Evolutionary conservation across 53 echinoderm and acorn worm species (phyloP).

Genomic region (Henricia sp.): DNA sequence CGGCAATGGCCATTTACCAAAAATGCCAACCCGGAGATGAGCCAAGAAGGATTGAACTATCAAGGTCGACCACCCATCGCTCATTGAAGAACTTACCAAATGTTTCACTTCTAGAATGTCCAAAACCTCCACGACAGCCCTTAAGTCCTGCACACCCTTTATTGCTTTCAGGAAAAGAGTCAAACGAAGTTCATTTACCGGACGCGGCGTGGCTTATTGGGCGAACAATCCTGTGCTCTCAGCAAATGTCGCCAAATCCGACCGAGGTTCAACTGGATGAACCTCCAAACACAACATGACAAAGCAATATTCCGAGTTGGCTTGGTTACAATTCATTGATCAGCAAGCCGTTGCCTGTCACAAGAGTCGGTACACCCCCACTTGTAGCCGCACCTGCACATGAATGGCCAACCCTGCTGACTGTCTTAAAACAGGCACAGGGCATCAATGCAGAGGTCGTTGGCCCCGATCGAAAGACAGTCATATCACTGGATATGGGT

Average conservation of each 20-base stretch:
- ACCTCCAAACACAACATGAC: too few relatives aligned
- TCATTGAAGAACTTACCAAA: not conserved
- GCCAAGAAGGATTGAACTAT: not conserved
- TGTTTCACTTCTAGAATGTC: conserved; percentile 16
- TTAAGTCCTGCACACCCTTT: not conserved
- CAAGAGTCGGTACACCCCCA: conserved; percentile 16
- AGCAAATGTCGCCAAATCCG: too few relatives aligned
- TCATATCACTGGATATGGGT: conserved; percentile 17
- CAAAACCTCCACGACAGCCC: conserved; percentile 11
- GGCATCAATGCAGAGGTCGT: conserved; percentile 11
- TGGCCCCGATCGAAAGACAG: conserved; percentile 12
- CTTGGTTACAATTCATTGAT: conserved; percentile 17
- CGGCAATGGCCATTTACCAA: conserved; percentile 26
- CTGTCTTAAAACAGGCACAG: conserved; percentile 24
- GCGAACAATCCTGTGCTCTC: too few relatives aligned
- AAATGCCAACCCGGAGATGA: conserved; percentile 4
- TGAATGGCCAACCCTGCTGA: conserved; percentile 23
- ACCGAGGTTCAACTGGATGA: too few relatives aligned
- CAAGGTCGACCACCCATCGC: not conserved
- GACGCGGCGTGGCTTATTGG: too few relatives aligned
- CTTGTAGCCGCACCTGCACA: conserved; percentile 22
- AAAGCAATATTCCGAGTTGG: conserved; percentile 1
- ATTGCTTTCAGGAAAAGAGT: not conserved
- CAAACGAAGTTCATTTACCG: not conserved
- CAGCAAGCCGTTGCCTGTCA: not conserved